Evolutionary conservation across 2,888 invertebrate genomes (phyloP).

Genomic region (Therioaphis trifolii): DNA sequence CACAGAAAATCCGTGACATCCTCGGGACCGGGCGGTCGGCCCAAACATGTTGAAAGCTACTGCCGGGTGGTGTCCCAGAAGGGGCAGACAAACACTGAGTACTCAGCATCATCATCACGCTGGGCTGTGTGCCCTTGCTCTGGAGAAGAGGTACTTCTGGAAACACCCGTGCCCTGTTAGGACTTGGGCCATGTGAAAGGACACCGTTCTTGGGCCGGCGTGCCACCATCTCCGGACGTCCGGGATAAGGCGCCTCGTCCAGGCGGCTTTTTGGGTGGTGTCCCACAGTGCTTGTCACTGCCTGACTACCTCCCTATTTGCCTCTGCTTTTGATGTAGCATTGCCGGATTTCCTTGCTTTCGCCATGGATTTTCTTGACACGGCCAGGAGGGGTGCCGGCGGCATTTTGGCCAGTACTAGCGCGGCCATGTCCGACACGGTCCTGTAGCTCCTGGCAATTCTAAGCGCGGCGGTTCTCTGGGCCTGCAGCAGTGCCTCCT

Average conservation of each 20-base stretch:
- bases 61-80: no score
- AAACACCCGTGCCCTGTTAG: not conserved
- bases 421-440: slow-evolving; percentile 5
- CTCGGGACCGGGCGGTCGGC: no score
- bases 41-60: no score
- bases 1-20: no score
- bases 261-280: not conserved
- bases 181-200: not conserved
- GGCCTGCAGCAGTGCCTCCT: not conserved
- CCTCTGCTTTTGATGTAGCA: not conserved
- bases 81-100: no score
- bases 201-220: not conserved
- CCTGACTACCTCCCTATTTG: not conserved
- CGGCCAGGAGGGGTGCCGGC: not conserved
- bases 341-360: not conserved
- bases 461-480: not conserved
- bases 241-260: not conserved
- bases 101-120: no score
- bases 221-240: not conserved
- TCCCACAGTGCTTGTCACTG: not conserved
- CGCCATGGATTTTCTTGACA: not conserved
- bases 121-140: no score
- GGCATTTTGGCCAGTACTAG: not conserved
- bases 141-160: not conserved
- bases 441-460: not conserved